phyloP scores from a whole-genome alignment of 2,888 invertebrate genomes.

The Thymelicus acteon region DNA sequence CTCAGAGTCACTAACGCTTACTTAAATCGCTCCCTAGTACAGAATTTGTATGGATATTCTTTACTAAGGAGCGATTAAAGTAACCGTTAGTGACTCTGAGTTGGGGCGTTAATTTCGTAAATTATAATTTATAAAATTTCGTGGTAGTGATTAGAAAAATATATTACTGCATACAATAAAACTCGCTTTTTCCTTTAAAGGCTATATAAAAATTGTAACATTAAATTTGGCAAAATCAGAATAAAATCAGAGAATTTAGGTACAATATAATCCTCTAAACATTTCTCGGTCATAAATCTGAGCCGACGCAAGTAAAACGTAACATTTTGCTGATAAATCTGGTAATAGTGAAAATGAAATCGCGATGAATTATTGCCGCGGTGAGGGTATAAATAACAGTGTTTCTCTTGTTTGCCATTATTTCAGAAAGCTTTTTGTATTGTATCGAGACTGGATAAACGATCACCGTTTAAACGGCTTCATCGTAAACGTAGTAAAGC shows the following conservation, averaged over 20 bases:
- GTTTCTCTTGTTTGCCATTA: slow-evolving; percentile 7
- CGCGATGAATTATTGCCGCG: slow-evolving; percentile 8
- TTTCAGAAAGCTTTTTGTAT: neutral
- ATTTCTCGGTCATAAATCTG: slow-evolving; percentile 9
- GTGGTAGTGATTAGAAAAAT: no score
- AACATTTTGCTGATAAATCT: slow-evolving; percentile 16
- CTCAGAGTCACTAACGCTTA: no score
- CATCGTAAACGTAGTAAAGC: no score
- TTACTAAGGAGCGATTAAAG: no score
- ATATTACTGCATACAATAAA: no score
- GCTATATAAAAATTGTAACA: no score
- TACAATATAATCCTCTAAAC: slow-evolving; percentile 16
- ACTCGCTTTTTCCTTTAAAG: no score
- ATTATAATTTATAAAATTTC: no score
- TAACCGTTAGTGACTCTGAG: no score
- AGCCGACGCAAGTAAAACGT: slow-evolving; percentile 4
- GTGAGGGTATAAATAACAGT: slow-evolving; percentile 10
- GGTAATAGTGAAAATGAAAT: slow-evolving; percentile 21
- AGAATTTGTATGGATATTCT: no score
- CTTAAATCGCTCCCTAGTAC: no score
- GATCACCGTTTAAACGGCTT: neutral
- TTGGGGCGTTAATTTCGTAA: no score
- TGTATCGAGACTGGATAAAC: neutral
- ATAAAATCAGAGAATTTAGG: slow-evolving; percentile 10
- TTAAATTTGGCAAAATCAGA: neutral